Evolutionary conservation across 2,113 vertebrate species (phyloP).

Genomic region (Empidonax traillii): DNA sequence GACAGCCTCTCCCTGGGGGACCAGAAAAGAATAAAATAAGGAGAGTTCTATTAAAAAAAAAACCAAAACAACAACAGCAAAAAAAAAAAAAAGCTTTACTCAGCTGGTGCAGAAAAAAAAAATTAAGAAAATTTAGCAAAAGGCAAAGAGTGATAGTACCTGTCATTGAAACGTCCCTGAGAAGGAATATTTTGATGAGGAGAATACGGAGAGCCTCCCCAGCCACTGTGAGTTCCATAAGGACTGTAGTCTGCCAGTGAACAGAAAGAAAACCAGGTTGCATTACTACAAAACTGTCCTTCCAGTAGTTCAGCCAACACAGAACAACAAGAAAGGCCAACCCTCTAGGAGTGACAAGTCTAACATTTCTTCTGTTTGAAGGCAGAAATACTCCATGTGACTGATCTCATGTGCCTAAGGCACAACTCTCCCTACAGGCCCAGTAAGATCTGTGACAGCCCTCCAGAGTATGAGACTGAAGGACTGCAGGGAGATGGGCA

Average conservation of each 20-base stretch:
- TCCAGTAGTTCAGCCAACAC: not conserved
- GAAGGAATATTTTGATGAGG: constrained; percentile 87
- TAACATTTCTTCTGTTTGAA: not conserved
- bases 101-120: not conserved
- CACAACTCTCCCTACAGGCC: accelerated
- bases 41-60: not conserved
- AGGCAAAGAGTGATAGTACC: constrained; percentile 68
- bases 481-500: not conserved
- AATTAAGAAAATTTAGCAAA: not conserved
- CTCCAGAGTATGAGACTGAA: not conserved
- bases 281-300: not conserved
- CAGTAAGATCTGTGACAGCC: not conserved
- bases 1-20: constrained; percentile 73
- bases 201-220: constrained; percentile 87
- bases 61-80: not conserved
- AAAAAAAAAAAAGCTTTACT: not conserved
- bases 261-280: not conserved
- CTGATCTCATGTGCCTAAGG: accelerated
- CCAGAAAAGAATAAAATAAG: not conserved
- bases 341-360: not conserved
- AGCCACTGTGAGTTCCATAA: constrained; percentile 86
- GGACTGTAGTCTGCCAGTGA: constrained; percentile 82
- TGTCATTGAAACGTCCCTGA: constrained; percentile 94
- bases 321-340: not conserved
- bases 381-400: not conserved